These are phyloP conservation scores for Esox masquinongy DNA, from an alignment of 2,797 vertebrate genomes.

Conservation along the genomic window DNA sequence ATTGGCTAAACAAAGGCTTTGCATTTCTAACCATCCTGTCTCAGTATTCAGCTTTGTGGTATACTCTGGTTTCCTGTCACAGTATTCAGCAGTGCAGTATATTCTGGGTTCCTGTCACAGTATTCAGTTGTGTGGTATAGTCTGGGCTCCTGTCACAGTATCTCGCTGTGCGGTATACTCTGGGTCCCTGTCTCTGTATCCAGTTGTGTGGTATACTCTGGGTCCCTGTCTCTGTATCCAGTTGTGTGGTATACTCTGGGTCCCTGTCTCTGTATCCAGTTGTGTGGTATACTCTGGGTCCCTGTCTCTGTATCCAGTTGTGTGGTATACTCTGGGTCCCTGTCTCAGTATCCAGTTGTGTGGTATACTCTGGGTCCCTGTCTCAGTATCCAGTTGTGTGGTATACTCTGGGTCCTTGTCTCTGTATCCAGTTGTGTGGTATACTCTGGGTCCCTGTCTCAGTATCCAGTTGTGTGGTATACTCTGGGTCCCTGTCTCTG, in stretches of 20 bases:
- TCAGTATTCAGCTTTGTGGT: background rate
- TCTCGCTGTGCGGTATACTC: slow-evolving; percentile 7
- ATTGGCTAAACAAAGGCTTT: background rate
- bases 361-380: background rate
- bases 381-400: background rate
- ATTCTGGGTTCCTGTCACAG: background rate
- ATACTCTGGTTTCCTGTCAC: background rate
- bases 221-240: slow-evolving; percentile 2
- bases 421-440: background rate
- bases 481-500: background rate
- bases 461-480: background rate
- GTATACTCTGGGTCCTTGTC: too few relatives aligned
- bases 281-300: background rate
- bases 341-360: too few relatives aligned
- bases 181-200: too few relatives aligned
- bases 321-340: too few relatives aligned
- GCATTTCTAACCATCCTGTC: background rate
- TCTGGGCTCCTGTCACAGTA: background rate
- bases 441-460: background rate
- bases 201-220: too few relatives aligned
- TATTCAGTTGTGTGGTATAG: background rate
- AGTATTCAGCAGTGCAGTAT: background rate
- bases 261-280: slow-evolving; percentile 31
- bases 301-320: too few relatives aligned
- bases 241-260: background rate